Base-by-base conservation (phyloP, 2,113 vertebrate species). In the Sinocyclocheilus anophthalmus region DNA sequence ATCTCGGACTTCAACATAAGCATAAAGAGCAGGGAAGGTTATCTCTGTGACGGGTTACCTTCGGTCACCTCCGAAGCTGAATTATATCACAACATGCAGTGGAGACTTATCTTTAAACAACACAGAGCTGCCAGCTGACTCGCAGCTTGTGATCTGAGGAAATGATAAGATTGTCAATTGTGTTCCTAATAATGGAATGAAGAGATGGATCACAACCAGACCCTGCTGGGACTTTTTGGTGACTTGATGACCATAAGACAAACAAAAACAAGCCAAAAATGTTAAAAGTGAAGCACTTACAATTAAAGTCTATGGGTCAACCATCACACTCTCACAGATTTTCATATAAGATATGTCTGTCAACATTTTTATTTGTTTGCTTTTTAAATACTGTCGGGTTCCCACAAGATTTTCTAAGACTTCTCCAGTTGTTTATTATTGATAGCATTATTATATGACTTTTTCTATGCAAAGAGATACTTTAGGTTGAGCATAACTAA, bases 41-140 rank as follows among this genome's bases (percentile, higher is more conserved):
- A 55, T 55, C 65, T 70, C 39, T 5, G 37, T 48, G 30, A 26
- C 13, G 13, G n/a, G 61, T 67, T 55, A 77, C 16, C 20, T 11
- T 50, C 3, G 4, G 16, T n/a, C 67, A n/a, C 48, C 30, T 59
- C 18, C 5, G 67, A 72, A 59, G 69, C 50, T 59, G 33, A 73
- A 37, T 42, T 42, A 83, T 57, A 73, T 84, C 82, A 55, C 82
- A 39, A 45, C 24, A 53, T 70, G 63, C 80, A 70, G 85, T 10
- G 69, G 37, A 30, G 53, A 63, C 70, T 87, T 80, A 80, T 69
- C 67, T 50, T 37, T 63, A 87, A 84, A 73, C 18, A 86, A 75
- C 77, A 73, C 50, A 81, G 76, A 79, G 39, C 67, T 50, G 61
- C 69, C 65, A 73, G 69, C 77, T 81, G 78, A 81, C 67, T 18